Evolutionary conservation across 2,797 vertebrate genomes (phyloP).

Genomic region (Chloroceryle inda): DNA sequence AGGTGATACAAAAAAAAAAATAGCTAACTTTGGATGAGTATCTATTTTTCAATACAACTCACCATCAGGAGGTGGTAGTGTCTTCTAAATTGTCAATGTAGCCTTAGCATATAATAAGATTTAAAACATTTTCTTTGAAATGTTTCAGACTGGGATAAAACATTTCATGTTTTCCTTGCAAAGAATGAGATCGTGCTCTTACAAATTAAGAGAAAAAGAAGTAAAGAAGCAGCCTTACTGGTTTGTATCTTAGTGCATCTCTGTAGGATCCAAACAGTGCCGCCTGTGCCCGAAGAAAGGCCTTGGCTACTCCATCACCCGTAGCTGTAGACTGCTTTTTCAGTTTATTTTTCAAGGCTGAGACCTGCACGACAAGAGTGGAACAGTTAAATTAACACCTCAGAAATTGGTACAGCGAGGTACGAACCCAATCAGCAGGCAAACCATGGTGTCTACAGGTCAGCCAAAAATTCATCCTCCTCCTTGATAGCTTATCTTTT

Average conservation of each 20-base stretch:
- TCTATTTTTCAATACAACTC: background rate
- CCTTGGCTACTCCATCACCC: conserved; percentile 91
- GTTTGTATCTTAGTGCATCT: conserved; percentile 95
- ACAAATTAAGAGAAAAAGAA: background rate
- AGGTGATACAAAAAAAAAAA: background rate
- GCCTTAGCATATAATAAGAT: background rate
- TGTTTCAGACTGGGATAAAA: background rate
- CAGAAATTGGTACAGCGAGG: conserved; percentile 91
- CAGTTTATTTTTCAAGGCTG: conserved; percentile 95
- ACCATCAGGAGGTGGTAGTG: background rate
- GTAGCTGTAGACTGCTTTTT: conserved; percentile 98
- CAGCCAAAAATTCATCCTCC: conserved; percentile 87
- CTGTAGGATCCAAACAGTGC: conserved; percentile 96
- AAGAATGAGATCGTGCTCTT: background rate
- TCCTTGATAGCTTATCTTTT: conserved; percentile 86
- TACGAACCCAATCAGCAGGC: conserved; percentile 91
- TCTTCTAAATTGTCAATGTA: background rate
- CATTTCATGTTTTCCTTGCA: background rate
- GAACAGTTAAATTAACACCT: conserved; percentile 95
- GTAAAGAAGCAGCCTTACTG: conserved; percentile 84
- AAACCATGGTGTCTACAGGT: conserved; percentile 92
- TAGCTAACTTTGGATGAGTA: background rate
- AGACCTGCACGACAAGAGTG: conserved; percentile 87
- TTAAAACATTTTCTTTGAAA: background rate
- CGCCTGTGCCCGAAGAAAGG: conserved; percentile 94